Percentiles rank a stretch among this genome's conserved stretches.
Evolutionary conservation across 2,888 invertebrate species (phyloP).

Genomic region (Euclidia mi): DNA sequence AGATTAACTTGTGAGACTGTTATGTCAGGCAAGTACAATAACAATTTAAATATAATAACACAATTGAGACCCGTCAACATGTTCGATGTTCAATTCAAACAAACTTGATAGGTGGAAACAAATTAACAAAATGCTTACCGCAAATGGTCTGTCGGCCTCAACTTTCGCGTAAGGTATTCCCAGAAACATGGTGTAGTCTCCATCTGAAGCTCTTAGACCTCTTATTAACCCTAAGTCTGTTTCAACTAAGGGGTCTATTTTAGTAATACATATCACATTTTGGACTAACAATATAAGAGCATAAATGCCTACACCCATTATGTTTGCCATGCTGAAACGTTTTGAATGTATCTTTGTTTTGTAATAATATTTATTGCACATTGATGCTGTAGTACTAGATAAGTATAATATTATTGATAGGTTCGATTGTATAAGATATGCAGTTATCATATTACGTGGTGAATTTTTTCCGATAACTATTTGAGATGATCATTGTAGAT

Average conservation of each 20-base stretch:
- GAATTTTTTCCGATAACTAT: too few relatives aligned
- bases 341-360: not conserved
- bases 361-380: not conserved
- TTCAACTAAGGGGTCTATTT: constrained; percentile 60
- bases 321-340: constrained; percentile 1
- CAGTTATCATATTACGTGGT: too few relatives aligned
- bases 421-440: not conserved
- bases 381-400: not conserved
- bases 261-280: constrained; percentile 22
- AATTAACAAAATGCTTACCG: constrained; percentile 52
- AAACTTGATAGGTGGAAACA: too few relatives aligned
- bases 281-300: constrained; percentile 14
- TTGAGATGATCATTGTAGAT: too few relatives aligned
- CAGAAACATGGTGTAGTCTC: constrained; percentile 68
- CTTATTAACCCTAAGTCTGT: constrained; percentile 61
- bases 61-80: too few relatives aligned
- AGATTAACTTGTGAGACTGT: too few relatives aligned
- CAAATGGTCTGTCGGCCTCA: constrained; percentile 66
- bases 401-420: not conserved
- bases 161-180: constrained; percentile 71
- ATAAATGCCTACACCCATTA: constrained; percentile 9
- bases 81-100: too few relatives aligned
- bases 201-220: constrained; percentile 62
- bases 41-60: too few relatives aligned
- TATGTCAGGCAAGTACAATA: too few relatives aligned